A percentile compares a stretch with the other conserved stretches of the same genome.
These are phyloP conservation scores for Glaucopsyche alexis DNA, from an alignment of 2,888 invertebrate species.

Conservation along the genomic window DNA sequence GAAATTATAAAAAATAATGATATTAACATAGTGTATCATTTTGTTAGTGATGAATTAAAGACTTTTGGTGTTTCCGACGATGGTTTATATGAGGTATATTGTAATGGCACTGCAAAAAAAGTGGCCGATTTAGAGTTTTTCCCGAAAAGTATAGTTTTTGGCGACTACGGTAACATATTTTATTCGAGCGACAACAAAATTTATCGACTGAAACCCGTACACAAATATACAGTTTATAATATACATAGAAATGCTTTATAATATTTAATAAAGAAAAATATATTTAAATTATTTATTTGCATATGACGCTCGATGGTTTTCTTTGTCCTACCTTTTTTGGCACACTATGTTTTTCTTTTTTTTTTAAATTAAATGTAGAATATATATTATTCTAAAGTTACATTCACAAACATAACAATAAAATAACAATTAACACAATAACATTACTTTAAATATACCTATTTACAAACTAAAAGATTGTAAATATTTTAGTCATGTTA, in stretches of 20 bases:
- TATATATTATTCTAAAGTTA: no score
- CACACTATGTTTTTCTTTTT: not conserved
- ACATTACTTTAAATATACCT: no score
- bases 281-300: slow-evolving; percentile 19
- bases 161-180: slow-evolving; percentile 69
- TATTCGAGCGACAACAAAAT: slow-evolving; percentile 59
- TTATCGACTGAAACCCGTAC: slow-evolving; percentile 61
- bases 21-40: slow-evolving; percentile 55
- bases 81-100: slow-evolving; percentile 60
- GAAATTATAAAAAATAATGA: slow-evolving; percentile 61
- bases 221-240: slow-evolving; percentile 61
- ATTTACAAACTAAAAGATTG: no score
- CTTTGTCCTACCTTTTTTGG: not conserved
- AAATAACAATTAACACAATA: no score
- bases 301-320: slow-evolving; percentile 10
- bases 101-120: slow-evolving; percentile 64
- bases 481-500: no score
- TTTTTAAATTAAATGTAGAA: not conserved
- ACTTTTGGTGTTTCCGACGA: slow-evolving; percentile 57
- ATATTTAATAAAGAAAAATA: slow-evolving; percentile 20
- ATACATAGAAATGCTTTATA: slow-evolving; percentile 44
- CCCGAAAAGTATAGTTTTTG: slow-evolving; percentile 61
- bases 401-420: no score
- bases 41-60: slow-evolving; percentile 54
- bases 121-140: slow-evolving; percentile 55